A percentile compares a stretch with the other conserved stretches of the same genome.
Conservation (phyloP, 2,797 vertebrate species). For the Oreochromis grahami region DNA sequence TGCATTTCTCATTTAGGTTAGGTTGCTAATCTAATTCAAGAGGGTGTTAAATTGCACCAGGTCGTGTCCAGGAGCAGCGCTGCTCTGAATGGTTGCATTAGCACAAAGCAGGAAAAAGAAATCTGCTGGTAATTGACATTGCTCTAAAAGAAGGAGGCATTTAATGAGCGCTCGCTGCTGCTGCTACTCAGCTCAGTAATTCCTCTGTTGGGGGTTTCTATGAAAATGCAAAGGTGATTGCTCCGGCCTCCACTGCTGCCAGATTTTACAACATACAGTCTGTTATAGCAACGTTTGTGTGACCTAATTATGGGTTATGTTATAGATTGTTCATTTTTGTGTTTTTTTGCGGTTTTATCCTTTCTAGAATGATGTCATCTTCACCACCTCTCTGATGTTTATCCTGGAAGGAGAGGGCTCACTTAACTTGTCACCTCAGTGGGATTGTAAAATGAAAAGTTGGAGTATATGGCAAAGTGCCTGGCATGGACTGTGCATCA, state of each 20-base stretch:
- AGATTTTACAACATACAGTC: background rate
- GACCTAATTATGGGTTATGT: background rate
- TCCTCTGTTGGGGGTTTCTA: background rate
- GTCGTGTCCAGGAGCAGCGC: background rate
- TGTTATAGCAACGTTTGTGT: background rate
- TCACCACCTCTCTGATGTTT: background rate
- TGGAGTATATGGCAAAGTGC: conserved; percentile 32
- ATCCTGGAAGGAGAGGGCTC: background rate
- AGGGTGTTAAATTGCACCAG: background rate
- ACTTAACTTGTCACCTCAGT: conserved; percentile 37
- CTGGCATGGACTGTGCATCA: conserved; percentile 31
- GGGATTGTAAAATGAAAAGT: conserved; percentile 50
- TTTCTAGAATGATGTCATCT: background rate
- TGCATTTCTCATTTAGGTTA: background rate
- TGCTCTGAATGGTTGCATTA: background rate
- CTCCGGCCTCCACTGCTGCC: background rate
- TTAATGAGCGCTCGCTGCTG: background rate
- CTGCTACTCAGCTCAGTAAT: background rate
- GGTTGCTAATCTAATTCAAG: background rate
- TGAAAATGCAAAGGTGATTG: background rate
- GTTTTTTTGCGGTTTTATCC: background rate
- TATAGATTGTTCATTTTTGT: background rate
- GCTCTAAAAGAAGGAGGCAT: background rate
- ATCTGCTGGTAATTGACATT: background rate
- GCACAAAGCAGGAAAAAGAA: background rate